Evolutionary conservation across 1,140 invertebrate genomes (phyloP), one percentile per base, ranked within the genome.

Genomic region (Eciton burchellii): DNA sequence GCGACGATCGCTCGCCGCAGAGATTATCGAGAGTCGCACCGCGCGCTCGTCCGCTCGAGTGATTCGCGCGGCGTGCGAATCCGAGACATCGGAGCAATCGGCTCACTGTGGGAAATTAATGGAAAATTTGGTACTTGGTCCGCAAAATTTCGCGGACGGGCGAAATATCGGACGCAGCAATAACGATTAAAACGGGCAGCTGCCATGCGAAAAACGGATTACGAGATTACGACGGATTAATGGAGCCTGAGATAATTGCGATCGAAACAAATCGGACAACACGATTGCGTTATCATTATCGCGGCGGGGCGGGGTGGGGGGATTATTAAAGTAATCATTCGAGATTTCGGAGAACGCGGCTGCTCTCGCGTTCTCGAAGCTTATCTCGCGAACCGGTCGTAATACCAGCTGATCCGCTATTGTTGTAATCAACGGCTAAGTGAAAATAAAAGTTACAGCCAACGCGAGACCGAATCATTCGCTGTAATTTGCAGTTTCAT

Each of bases 401-500:
- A 29, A 68, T 54, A 66, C 14, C 54, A 19, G 43, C 12, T 14
- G 41, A 8, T 63, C n/a, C n/a, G 52, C 6, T 19, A 16, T 4
- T 16, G 35, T 35, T 12, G 21, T 47, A 41, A 14, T 66, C 19
- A 24, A 6, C 3, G 6, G 16, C 11, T 41, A 45, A 66, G 6
- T 29, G 45, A 68, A 68, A 68, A 68, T 29, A 49, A n/a, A 49
- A 68, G 45, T 26, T 19, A 16, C 24, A 52, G 24, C 0, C 19
- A 14, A 0, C 19, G 54, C 41, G 54, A 47, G 24, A 19, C n/a
- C 43, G 41, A 73, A 60, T 21, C 21, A 60, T 45, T 70, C 49
- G 14, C 63, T 57, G 41, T 70, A 70, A 79, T 79, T 79, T 62
- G 59, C 24, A 49, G 72, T 29, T 74, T 70, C 21, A 70, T 79